Evolutionary conservation across 2,888 invertebrate genomes (phyloP).

Genomic region (Merodon equestris): DNA sequence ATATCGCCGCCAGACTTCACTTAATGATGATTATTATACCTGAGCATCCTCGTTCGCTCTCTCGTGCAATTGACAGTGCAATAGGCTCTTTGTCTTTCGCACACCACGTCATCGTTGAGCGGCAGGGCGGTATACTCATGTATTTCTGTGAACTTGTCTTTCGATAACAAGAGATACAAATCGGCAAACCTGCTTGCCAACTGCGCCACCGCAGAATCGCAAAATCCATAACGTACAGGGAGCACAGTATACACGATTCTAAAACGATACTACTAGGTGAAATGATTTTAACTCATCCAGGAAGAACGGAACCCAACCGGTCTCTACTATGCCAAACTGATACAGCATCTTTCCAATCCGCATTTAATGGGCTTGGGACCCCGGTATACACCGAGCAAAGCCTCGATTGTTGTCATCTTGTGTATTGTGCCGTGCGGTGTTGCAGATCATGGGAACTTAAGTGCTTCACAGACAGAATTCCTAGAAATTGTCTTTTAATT

Average conservation of each 20-base stretch:
- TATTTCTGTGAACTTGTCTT: slow-evolving; percentile 19
- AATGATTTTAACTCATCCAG: background rate
- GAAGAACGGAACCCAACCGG: slow-evolving; percentile 42
- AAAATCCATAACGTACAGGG: slow-evolving; percentile 50
- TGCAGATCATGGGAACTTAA: slow-evolving; percentile 41
- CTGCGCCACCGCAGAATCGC: slow-evolving; percentile 8
- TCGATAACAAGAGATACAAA: slow-evolving; percentile 52
- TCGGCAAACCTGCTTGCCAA: slow-evolving; percentile 21
- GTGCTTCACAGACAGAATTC: slow-evolving; percentile 57
- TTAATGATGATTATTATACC: slow-evolving; percentile 51
- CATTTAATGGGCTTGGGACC: slow-evolving; percentile 51
- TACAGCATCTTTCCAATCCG: slow-evolving; percentile 8
- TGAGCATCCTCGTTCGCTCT: slow-evolving; percentile 7
- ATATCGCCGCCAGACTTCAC: slow-evolving; percentile 5
- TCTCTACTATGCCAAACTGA: too few relatives aligned
- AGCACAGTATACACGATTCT: background rate
- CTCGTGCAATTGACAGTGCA: slow-evolving; percentile 24
- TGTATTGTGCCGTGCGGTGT: slow-evolving; percentile 1
- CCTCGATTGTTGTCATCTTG: background rate
- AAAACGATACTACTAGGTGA: background rate
- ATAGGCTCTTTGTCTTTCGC: slow-evolving; percentile 17
- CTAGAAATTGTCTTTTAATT: slow-evolving; percentile 56
- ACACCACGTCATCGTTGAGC: too few relatives aligned
- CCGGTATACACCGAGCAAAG: slow-evolving; percentile 10
- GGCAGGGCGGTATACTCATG: too few relatives aligned